Conservation (phyloP, 2,113 vertebrate species). For the Hippopotamus amphibius region DNA sequence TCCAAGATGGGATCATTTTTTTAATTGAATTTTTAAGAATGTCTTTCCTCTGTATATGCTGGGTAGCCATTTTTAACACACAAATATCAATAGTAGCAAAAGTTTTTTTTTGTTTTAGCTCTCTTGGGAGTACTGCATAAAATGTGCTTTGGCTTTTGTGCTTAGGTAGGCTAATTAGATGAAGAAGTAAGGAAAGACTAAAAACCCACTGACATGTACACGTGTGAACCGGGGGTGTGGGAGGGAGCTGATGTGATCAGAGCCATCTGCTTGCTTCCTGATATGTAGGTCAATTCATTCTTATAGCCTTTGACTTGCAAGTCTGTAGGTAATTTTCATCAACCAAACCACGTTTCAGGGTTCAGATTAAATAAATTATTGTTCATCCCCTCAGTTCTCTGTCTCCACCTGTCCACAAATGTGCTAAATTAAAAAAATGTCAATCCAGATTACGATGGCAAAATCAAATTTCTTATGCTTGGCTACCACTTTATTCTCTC, state of each 20-base stretch:
- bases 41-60: background rate
- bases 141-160: conserved; percentile 33
- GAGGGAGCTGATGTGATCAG: background rate
- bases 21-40: background rate
- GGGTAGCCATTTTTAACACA: conserved; percentile 43
- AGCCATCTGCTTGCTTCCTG: background rate
- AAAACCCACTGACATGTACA: background rate
- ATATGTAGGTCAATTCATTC: background rate
- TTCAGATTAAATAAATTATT: background rate
- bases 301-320: background rate
- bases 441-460: background rate
- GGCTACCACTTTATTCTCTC: background rate
- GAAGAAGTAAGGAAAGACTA: background rate
- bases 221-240: background rate
- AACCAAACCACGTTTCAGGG: background rate
- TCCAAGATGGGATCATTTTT: background rate
- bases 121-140: background rate
- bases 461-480: background rate
- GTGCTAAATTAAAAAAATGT: background rate
- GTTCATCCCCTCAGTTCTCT: background rate
- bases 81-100: background rate
- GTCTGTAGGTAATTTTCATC: background rate
- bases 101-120: conserved; percentile 20
- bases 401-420: background rate
- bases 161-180: background rate